Evolutionary conservation across 2,113 vertebrate genomes (phyloP).

Genomic region (Mobula birostris): DNA sequence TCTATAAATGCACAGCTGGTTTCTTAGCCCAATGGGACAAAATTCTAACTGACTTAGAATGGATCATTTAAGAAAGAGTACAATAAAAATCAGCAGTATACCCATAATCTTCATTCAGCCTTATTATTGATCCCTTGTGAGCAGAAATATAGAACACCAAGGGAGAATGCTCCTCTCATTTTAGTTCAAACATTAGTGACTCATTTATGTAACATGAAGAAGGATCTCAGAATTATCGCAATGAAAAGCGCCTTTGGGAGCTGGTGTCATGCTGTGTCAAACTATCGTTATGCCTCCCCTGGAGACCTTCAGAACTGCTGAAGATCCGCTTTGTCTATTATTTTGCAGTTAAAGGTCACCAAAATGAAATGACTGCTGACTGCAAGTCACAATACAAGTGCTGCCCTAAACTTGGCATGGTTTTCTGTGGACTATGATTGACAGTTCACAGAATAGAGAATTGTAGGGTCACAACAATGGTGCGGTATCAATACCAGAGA

Average conservation of each 20-base stretch:
- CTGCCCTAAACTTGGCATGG: not conserved
- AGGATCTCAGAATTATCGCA: not conserved
- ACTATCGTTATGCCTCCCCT: not conserved
- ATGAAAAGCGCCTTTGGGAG: not conserved
- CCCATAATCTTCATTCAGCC: not conserved
- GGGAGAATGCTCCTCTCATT: not conserved
- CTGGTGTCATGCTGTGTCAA: not conserved
- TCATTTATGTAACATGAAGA: conserved; percentile 22
- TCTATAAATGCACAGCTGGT: not conserved
- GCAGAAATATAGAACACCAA: not conserved
- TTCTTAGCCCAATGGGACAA: not conserved
- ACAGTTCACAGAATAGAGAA: not conserved
- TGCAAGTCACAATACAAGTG: not conserved
- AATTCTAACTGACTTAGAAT: not conserved
- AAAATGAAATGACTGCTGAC: not conserved
- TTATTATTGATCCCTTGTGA: not conserved
- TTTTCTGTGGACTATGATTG: not conserved
- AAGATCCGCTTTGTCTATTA: conserved; percentile 22
- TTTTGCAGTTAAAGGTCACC: conserved; percentile 15
- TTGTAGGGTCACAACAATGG: not conserved
- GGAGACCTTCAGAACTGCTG: conserved; percentile 12
- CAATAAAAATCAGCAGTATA: not conserved
- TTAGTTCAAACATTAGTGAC: conserved; percentile 2
- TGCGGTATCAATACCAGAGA: conserved; percentile 1
- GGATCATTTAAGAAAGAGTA: conserved; percentile 2